Evolutionary conservation across 2,888 invertebrate genomes (phyloP).

Genomic region (Parnassius smintheus): DNA sequence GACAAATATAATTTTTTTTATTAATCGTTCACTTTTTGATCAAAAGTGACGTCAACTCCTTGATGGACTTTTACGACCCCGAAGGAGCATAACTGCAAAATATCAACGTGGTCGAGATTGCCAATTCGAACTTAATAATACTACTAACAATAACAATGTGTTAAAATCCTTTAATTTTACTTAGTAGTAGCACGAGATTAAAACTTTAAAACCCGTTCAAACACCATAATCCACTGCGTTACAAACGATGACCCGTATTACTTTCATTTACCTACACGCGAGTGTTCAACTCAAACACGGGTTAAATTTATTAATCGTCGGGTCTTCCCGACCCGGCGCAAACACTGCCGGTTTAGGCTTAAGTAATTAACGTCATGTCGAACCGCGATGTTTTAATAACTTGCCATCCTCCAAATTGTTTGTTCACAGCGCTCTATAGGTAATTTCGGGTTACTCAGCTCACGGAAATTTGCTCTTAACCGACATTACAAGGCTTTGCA

Average conservation of each 20-base stretch:
- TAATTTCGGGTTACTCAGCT: slow-evolving; percentile 31
- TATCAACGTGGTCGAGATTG: too few relatives aligned
- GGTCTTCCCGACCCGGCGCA: slow-evolving; percentile 36
- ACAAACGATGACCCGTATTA: slow-evolving; percentile 33
- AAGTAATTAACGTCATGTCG: slow-evolving; percentile 52
- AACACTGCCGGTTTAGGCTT: slow-evolving; percentile 42
- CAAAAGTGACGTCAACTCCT: too few relatives aligned
- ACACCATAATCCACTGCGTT: slow-evolving; percentile 29
- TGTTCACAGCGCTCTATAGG: slow-evolving; percentile 36
- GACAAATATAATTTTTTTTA: too few relatives aligned
- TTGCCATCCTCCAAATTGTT: slow-evolving; percentile 41
- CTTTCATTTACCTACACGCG: slow-evolving; percentile 32
- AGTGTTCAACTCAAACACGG: slow-evolving; percentile 44
- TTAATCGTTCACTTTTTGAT: too few relatives aligned
- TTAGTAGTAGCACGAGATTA: not conserved
- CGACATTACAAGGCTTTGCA: not conserved
- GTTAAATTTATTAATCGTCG: slow-evolving; percentile 43
- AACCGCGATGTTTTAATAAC: slow-evolving; percentile 51
- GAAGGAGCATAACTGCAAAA: too few relatives aligned
- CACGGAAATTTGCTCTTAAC: slow-evolving; percentile 25
- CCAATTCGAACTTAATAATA: too few relatives aligned
- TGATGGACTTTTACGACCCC: too few relatives aligned
- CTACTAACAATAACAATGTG: too few relatives aligned
- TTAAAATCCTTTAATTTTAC: too few relatives aligned
- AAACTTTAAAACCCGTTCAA: slow-evolving; percentile 12